Base-by-base conservation (phyloP, 2,888 invertebrate species). In the Cacoxenus indagator region DNA sequence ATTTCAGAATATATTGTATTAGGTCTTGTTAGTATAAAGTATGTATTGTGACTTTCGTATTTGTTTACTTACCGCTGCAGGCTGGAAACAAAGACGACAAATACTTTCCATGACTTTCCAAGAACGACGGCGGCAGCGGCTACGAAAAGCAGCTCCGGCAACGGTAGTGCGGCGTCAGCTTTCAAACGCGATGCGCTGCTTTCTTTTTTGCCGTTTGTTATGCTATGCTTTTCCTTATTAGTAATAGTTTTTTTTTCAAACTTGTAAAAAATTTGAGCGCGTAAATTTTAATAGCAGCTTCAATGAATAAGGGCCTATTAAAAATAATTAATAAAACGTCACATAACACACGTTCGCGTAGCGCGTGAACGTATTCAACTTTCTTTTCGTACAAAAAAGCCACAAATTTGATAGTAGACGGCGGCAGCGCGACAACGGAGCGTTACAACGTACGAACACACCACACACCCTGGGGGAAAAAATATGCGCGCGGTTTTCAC, bases 51-150 rank as follows among this genome's bases (percentile, higher is more conserved):
- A 64, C 6, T 31, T 31, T 31, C 5, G 6, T 31, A 9, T 31
- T 4, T 31, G 31, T 31, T 37, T 37, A 69, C 81, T 75, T 69
- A 83, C 84, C 74, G 84, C 86, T 77, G 88, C 88, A 83, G 87
- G 86, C 78, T 88, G 87, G 78, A 88, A 88, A 76, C 87, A 88
- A 75, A 88, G 84, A 83, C 88, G 87, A 83, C 87, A 88, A 78
- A 88, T 87, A 79, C 85, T 86, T 84, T 88, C 87, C 87, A 88
- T 88, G 81, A 76, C 81, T 76, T 73, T 74, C 75, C 76, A 75
- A 73, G 73, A 68, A 71, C 75, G 73, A 19, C 55, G 27, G n/a
- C 19, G 37, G 37, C 43, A 17, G 55, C 22, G 43, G 57, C 59
- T 27, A 67, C 17, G 43, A 45, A 26, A 62, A 14, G 62, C 43